Evolutionary conservation across 1,140 invertebrate species (phyloP).

Genomic region (Diorhabda carinulata): DNA sequence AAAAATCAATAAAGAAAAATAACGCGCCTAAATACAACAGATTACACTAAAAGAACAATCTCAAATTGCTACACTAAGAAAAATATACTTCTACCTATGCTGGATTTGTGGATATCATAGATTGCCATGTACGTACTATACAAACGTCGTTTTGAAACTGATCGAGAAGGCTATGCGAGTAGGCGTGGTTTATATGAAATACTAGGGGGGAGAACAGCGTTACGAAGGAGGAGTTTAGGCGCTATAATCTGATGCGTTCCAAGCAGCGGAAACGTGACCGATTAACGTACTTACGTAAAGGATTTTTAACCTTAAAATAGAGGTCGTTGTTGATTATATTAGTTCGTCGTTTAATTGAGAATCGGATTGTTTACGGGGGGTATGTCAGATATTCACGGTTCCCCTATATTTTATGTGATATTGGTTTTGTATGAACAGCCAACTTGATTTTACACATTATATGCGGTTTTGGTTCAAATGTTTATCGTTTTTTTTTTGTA

Average conservation of each 20-base stretch:
- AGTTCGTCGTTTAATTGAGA: not conserved
- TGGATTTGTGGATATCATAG: not conserved
- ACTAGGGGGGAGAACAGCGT: constrained; percentile 18
- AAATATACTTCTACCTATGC: too few relatives aligned
- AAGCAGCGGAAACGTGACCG: not conserved
- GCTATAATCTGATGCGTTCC: constrained; percentile 17
- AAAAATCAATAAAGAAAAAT: too few relatives aligned
- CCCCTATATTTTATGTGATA: constrained; percentile 23
- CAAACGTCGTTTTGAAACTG: constrained; percentile 3
- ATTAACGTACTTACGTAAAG: not conserved
- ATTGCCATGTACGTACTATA: too few relatives aligned
- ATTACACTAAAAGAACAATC: too few relatives aligned
- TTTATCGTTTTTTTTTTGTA: constrained; percentile 22
- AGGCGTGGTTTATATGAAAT: not conserved
- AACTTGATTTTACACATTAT: constrained; percentile 23
- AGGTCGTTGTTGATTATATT: not conserved
- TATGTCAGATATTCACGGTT: constrained; percentile 8
- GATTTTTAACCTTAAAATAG: not conserved
- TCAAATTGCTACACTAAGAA: too few relatives aligned
- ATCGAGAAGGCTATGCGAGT: constrained; percentile 1
- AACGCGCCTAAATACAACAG: too few relatives aligned
- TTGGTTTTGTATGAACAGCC: constrained; percentile 20
- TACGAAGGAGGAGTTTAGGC: constrained; percentile 11
- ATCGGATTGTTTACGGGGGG: not conserved
- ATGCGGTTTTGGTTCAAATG: constrained; percentile 22